phyloP scores from a whole-genome alignment of 2,113 vertebrate species.

The Aptenodytes forsteri region DNA sequence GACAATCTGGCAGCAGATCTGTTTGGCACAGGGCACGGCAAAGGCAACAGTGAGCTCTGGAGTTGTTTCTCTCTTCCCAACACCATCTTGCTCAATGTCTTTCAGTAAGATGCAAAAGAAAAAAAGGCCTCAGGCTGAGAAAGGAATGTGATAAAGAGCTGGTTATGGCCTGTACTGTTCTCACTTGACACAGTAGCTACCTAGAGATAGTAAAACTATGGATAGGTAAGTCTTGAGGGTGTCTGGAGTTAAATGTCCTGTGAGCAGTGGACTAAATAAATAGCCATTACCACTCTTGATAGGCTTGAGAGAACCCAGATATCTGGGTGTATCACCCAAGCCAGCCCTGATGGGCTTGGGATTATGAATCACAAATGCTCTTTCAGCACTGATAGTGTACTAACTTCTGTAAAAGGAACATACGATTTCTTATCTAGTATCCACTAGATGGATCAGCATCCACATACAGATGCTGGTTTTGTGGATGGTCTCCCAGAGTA shows the following conservation, averaged over 20 bases:
- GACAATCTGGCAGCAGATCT: constrained; percentile 48
- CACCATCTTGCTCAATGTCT: constrained; percentile 26
- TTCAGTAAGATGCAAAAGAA: background rate
- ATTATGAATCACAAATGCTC: background rate
- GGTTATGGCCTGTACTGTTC: background rate
- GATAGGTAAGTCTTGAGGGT: background rate
- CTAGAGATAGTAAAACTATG: background rate
- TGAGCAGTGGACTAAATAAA: background rate
- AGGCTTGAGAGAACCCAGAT: background rate
- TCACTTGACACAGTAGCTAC: background rate
- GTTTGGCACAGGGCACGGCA: constrained; percentile 3
- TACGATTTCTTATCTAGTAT: background rate
- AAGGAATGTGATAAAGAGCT: constrained; percentile 8
- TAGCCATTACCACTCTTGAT: background rate
- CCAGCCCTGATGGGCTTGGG: background rate
- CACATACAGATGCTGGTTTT: background rate
- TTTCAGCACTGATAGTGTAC: background rate
- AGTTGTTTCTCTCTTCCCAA: constrained; percentile 19
- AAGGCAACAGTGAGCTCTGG: background rate
- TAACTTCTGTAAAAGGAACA: background rate
- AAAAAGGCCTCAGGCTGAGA: background rate
- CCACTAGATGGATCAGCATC: no score
- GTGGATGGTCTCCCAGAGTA: background rate
- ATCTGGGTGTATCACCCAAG: background rate
- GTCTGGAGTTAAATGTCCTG: background rate